Conservation (phyloP, 2,113 vertebrate genomes). For the Spermophilus dauricus region DNA sequence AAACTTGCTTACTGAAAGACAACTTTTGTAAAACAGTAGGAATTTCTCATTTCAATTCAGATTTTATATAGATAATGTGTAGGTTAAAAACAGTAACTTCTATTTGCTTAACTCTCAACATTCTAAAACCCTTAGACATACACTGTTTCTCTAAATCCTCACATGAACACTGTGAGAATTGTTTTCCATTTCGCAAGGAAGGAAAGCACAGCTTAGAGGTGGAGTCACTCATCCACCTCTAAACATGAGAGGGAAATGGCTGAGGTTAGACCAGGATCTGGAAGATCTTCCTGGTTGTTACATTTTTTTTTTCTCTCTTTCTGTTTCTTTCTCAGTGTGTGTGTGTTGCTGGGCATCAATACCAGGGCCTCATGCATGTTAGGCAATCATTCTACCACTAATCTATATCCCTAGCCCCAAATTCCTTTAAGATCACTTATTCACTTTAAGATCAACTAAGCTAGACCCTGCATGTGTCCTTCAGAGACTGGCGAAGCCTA, state of each 20-base stretch:
- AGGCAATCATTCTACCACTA: too few relatives aligned
- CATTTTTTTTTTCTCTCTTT: too few relatives aligned
- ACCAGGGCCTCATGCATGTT: too few relatives aligned
- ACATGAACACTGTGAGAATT: neutral
- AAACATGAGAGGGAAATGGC: neutral
- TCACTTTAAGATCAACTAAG: neutral
- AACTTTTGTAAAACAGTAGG: neutral
- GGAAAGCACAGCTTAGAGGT: neutral
- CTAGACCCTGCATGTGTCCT: neutral
- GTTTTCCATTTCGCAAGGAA: constrained; percentile 11
- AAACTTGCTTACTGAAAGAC: neutral
- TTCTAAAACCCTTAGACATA: neutral
- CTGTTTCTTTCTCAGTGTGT: too few relatives aligned
- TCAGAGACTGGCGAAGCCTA: neutral
- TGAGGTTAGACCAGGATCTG: neutral
- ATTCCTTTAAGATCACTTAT: too few relatives aligned
- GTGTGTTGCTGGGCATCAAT: too few relatives aligned
- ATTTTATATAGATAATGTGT: neutral
- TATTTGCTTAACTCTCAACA: neutral
- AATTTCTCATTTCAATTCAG: constrained; percentile 45
- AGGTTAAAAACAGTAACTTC: neutral
- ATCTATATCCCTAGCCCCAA: too few relatives aligned
- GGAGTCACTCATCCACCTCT: neutral
- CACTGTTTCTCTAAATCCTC: neutral
- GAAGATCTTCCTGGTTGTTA: too few relatives aligned